phyloP scores from a whole-genome alignment of 2,113 vertebrate species.

The Callithrix jacchus region DNA sequence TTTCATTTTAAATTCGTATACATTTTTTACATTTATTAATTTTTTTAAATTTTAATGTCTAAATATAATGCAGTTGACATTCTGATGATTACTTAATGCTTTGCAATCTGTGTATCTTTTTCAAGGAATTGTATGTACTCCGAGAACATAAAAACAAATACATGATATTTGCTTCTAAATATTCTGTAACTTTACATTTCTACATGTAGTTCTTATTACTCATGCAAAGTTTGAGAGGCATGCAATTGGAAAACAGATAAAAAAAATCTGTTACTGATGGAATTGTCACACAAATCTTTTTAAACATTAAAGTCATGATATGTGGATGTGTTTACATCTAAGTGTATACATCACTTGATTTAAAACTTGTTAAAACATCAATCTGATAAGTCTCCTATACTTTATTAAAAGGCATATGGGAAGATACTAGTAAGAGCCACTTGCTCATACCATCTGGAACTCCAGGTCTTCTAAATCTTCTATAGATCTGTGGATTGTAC shows the following conservation, averaged over 20 bases:
- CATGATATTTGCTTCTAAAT: neutral
- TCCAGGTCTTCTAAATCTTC: neutral
- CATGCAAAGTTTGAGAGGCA: neutral
- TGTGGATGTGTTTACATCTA: neutral
- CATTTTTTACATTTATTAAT: neutral
- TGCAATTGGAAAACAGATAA: neutral
- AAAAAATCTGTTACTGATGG: neutral
- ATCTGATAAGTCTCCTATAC: neutral
- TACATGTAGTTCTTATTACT: neutral
- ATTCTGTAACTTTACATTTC: neutral
- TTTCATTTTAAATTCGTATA: neutral
- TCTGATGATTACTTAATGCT: neutral
- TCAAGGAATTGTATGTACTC: neutral
- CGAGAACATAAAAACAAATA: neutral
- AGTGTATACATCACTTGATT: neutral
- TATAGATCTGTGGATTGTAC: neutral
- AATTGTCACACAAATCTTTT: neutral
- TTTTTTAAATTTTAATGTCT: neutral
- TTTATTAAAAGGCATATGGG: neutral
- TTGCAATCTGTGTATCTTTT: accelerated
- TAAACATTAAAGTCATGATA: neutral
- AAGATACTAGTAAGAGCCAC: neutral
- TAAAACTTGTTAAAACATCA: neutral
- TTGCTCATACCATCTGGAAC: neutral
- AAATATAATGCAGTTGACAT: neutral